Conservation (phyloP, 2,888 invertebrate species). For the Pollenia amentaria region DNA sequence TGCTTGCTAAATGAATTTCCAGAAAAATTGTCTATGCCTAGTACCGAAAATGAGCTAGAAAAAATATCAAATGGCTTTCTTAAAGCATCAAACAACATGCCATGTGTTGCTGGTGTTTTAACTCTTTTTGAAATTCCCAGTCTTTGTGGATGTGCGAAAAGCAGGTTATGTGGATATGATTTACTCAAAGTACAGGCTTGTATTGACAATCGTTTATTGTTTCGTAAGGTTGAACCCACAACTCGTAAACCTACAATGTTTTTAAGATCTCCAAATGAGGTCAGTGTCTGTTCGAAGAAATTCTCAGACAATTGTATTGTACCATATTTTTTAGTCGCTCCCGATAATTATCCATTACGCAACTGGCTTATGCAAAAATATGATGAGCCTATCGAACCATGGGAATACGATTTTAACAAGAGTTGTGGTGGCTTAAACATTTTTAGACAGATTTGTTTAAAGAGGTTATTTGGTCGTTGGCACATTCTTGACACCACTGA, state of each 20-base stretch:
- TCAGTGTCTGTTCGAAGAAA: constrained; percentile 74
- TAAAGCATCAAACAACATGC: constrained; percentile 80
- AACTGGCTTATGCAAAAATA: constrained; percentile 82
- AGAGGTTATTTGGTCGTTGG: constrained; percentile 83
- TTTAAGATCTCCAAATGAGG: constrained; percentile 77
- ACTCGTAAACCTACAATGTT: constrained; percentile 77
- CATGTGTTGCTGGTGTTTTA: constrained; percentile 80
- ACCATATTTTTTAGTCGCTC: constrained; percentile 80
- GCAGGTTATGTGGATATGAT: constrained; percentile 70
- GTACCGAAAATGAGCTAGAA: constrained; percentile 77
- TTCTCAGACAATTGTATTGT: constrained; percentile 67
- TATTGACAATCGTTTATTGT: constrained; percentile 81
- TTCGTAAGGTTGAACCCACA: constrained; percentile 81
- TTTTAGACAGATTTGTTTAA: constrained; percentile 80
- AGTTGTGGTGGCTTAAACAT: constrained; percentile 80
- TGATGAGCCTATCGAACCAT: constrained; percentile 77
- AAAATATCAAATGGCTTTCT: constrained; percentile 80
- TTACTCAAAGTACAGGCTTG: constrained; percentile 81
- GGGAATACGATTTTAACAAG: constrained; percentile 82
- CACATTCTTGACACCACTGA: constrained; percentile 80
- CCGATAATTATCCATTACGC: constrained; percentile 80
- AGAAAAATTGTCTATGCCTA: constrained; percentile 78
- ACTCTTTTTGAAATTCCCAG: constrained; percentile 80
- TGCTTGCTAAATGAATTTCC: constrained; percentile 79
- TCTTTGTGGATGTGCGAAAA: constrained; percentile 74